These are phyloP conservation scores for Pyrocoelia pectoralis DNA, from an alignment of 2,888 invertebrate genomes.

Conservation along the genomic window DNA sequence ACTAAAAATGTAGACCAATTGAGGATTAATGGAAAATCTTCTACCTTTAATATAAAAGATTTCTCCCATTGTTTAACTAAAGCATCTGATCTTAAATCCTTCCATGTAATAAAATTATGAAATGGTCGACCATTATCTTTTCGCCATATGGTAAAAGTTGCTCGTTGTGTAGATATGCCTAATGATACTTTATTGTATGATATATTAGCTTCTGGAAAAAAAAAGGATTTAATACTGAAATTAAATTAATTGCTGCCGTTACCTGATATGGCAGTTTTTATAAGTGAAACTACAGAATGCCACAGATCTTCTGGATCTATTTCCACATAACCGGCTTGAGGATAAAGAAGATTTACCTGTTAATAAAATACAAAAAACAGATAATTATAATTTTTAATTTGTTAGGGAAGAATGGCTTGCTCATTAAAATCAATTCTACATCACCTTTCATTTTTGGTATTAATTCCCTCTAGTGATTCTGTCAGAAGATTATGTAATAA, in stretches of 20 bases:
- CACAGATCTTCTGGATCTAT: conserved; percentile 87
- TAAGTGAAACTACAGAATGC: conserved; percentile 71
- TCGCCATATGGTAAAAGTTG: conserved; percentile 73
- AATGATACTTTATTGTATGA: conserved; percentile 76
- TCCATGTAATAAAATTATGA: conserved; percentile 77
- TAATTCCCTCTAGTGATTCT: too few species aligned
- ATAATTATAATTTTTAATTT: too few species aligned
- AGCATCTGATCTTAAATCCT: conserved; percentile 67
- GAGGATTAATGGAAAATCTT: not conserved
- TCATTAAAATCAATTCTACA: too few species aligned
- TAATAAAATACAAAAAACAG: conserved; percentile 37
- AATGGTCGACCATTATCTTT: conserved; percentile 66
- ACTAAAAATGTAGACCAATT: too few species aligned
- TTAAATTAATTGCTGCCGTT: conserved; percentile 46
- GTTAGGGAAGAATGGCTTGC: too few species aligned
- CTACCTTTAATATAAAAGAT: conserved; percentile 63
- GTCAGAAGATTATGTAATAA: too few species aligned
- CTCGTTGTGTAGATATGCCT: conserved; percentile 71
- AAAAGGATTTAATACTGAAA: not conserved
- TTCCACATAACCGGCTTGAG: conserved; percentile 83
- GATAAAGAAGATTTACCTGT: conserved; percentile 81
- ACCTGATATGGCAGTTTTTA: conserved; percentile 76
- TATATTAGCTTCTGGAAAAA: conserved; percentile 73
- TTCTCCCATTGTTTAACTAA: conserved; percentile 66
- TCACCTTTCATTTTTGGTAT: too few species aligned